Evolutionary conservation across 2,797 vertebrate species (phyloP).

Genomic region (Pseudochirops corinnae): DNA sequence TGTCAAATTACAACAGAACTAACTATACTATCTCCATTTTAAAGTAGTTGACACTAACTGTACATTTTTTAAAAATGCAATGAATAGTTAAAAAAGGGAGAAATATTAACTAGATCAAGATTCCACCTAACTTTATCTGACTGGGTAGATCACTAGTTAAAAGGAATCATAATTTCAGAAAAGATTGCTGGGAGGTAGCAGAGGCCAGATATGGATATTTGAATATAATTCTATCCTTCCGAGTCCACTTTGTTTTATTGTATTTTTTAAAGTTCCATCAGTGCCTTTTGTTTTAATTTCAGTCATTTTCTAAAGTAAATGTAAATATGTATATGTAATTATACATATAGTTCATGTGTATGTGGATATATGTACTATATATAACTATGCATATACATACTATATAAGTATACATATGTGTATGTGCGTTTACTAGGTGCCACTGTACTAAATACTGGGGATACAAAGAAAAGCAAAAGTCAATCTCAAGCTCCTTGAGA

Average conservation of each 20-base stretch:
- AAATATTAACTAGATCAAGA: not conserved
- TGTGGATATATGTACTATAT: not conserved
- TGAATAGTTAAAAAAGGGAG: not conserved
- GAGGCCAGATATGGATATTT: not conserved
- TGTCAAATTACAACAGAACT: not conserved
- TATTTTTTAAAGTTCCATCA: not conserved
- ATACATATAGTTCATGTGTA: not conserved
- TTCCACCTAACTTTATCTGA: not conserved
- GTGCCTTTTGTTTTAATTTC: not conserved
- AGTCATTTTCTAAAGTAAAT: not conserved
- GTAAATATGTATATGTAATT: not conserved
- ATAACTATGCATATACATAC: not conserved
- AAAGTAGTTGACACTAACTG: not conserved
- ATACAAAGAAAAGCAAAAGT: not conserved
- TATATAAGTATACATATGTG: too few species aligned
- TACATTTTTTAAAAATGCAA: not conserved
- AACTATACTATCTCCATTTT: not conserved
- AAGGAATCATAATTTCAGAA: not conserved
- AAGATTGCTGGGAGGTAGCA: not conserved
- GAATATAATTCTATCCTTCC: not conserved
- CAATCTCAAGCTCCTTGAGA: not conserved
- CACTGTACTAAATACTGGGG: not conserved
- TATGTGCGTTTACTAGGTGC: too few species aligned
- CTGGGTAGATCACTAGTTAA: not conserved
- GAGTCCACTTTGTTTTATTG: not conserved